Percentiles rank a stretch among this genome's conserved stretches.
These are phyloP conservation scores for Oxytorus armatus DNA, from an alignment of 2,888 invertebrate species.

Conservation along the genomic window DNA sequence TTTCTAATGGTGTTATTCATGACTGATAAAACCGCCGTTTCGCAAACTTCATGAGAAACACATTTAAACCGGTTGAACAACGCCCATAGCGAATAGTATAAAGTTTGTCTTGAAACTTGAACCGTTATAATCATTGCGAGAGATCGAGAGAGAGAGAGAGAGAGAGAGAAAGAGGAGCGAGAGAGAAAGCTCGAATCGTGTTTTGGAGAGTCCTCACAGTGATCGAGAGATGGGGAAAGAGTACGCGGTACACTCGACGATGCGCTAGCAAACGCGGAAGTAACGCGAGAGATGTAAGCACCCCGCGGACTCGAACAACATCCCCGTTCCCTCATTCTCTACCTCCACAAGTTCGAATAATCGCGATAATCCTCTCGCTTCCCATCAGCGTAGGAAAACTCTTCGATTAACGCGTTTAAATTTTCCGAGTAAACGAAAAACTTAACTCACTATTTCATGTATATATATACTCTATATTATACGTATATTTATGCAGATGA, in stretches of 20 bases:
- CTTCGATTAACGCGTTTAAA: background rate
- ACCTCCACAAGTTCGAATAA: background rate
- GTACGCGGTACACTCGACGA: slow-evolving; percentile 24
- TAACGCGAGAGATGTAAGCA: slow-evolving; percentile 19
- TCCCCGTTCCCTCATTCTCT: background rate
- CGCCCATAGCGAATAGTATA: slow-evolving; percentile 58
- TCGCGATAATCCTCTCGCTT: slow-evolving; percentile 7
- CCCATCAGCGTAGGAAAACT: slow-evolving; percentile 12
- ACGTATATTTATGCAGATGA: background rate
- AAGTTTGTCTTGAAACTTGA: slow-evolving; percentile 67
- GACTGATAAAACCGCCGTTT: slow-evolving; percentile 18
- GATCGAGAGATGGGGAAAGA: slow-evolving; percentile 14
- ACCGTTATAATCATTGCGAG: slow-evolving; percentile 64
- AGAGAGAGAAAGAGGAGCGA: background rate
- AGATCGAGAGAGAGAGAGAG: slow-evolving; percentile 28
- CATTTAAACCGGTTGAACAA: slow-evolving; percentile 41
- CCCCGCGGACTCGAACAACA: background rate
- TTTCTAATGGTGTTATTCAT: slow-evolving; percentile 27
- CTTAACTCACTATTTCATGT: background rate
- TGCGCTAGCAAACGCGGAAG: slow-evolving; percentile 17
- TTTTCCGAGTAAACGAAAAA: background rate
- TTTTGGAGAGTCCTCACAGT: slow-evolving; percentile 11
- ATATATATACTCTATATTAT: background rate
- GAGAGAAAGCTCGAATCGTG: slow-evolving; percentile 17
- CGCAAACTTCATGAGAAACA: slow-evolving; percentile 26